Conservation (phyloP, 2,113 vertebrate species). For the Catharus fuscescens region DNA sequence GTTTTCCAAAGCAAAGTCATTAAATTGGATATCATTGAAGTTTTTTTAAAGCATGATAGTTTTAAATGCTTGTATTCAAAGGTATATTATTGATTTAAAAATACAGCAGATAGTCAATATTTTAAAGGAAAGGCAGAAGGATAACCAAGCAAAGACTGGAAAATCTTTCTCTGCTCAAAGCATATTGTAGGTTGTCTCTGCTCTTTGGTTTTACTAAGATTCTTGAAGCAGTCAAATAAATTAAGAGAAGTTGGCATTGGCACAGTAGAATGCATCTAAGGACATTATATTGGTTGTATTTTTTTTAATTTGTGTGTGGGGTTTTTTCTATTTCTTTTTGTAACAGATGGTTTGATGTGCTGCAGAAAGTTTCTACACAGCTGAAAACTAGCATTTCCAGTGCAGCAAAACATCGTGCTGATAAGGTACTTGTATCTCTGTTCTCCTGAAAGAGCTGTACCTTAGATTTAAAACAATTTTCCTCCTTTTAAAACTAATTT, state of each 20-base stretch:
- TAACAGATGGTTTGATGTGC: constrained; percentile 96
- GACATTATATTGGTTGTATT: background rate
- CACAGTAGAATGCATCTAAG: background rate
- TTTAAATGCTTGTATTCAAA: background rate
- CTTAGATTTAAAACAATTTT: background rate
- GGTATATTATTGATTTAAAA: background rate
- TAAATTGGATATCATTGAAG: background rate
- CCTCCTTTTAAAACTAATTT: background rate
- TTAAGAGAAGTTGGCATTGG: background rate
- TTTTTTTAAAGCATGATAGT: background rate
- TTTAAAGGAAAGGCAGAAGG: background rate
- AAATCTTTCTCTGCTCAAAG: background rate
- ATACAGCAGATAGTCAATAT: background rate
- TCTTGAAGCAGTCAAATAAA: background rate
- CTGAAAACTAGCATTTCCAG: constrained; percentile 87
- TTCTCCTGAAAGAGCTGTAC: background rate
- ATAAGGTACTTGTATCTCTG: constrained; percentile 83
- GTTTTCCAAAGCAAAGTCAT: background rate
- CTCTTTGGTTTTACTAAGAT: background rate
- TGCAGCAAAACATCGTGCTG: constrained; percentile 88
- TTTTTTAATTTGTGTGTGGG: background rate
- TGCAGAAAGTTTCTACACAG: constrained; percentile 94
- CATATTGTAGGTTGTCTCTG: background rate
- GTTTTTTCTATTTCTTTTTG: background rate
- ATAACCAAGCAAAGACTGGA: background rate